These are phyloP conservation scores for Candidula unifasciata DNA, from an alignment of 2,888 invertebrate species.

Conservation along the genomic window DNA sequence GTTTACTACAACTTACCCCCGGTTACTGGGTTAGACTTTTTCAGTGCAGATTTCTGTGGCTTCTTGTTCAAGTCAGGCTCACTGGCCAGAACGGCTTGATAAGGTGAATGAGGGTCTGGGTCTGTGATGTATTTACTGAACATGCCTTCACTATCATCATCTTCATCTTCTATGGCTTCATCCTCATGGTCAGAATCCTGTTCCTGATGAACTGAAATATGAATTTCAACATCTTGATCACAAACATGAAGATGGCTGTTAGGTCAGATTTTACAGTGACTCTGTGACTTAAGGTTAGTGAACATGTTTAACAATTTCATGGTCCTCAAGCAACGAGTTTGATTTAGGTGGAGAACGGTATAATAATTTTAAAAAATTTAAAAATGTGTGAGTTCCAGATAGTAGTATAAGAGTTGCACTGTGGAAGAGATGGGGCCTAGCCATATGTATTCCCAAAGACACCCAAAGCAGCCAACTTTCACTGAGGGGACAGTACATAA, in stretches of 20 bases:
- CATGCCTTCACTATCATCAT: conserved; percentile 50
- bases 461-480: too few relatives aligned
- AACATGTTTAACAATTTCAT: too few relatives aligned
- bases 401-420: too few relatives aligned
- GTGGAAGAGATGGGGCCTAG: too few relatives aligned
- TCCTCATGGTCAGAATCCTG: conserved; percentile 47
- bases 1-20: background rate
- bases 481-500: too few relatives aligned
- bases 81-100: conserved; percentile 73
- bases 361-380: too few relatives aligned
- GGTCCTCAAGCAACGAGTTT: too few relatives aligned
- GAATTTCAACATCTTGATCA: too few relatives aligned
- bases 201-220: conserved; percentile 45
- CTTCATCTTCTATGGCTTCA: conserved; percentile 53
- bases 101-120: conserved; percentile 57
- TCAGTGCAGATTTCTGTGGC: conserved; percentile 78
- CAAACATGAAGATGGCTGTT: background rate
- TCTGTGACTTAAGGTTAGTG: too few relatives aligned
- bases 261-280: background rate
- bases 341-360: too few relatives aligned
- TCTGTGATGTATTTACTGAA: conserved; percentile 50
- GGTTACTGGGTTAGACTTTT: conserved; percentile 53
- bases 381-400: too few relatives aligned
- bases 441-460: too few relatives aligned
- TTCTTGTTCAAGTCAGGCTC: conserved; percentile 78